Base-by-base conservation (phyloP, 2,888 invertebrate species). In the Epistrophe eligans region DNA sequence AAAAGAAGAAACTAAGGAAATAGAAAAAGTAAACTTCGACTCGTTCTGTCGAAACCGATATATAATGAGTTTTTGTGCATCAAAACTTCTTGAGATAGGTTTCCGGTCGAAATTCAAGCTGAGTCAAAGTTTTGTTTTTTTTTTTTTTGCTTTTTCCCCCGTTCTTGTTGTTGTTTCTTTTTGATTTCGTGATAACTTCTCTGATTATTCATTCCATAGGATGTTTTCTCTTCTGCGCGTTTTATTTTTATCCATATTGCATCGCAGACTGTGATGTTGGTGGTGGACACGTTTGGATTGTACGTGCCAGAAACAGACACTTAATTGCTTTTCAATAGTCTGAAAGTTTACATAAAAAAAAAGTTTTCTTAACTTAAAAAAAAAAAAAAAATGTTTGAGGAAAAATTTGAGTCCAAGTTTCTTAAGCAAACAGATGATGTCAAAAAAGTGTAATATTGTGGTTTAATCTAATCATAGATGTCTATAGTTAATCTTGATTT, bases 21-120 rank as follows among this genome's bases (percentile, higher is more conserved):
- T 50, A 62, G 55, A 74, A 35, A 79, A 84, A 76, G 82, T 52
- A 87, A 85, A 79, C 81, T 67, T 77, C 57, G 57, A 81, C 15
- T 73, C 71, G 50, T 58, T 45, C 71, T 72, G 71, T 60, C 74
- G 70, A 82, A 82, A 82, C 60, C 72, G 24, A 43, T 38, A 72
- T 82, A 72, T 82, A 87, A 87, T 87, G 87, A 87, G 87, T 87
- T 87, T 87, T 87, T 82, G 82, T 79, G 87, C 79, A 87, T 82
- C 79, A 82, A 83, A 87, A 87, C 79, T 87, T 87, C 87, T 87
- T 87, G 74, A 82, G 87, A 82, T 82, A 67, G 82, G 72, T 87
- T 82, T 87, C 87, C 87, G 82, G 79, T 87, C 64, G 79, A 87
- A 82, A 87, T 87, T 60, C 82, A 82, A 74, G 82, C 76, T 83